Evolutionary conservation across 2,113 vertebrate species (phyloP), one percentile per base, ranked within the genome.

Genomic region (Ageneiosus marmoratus): DNA sequence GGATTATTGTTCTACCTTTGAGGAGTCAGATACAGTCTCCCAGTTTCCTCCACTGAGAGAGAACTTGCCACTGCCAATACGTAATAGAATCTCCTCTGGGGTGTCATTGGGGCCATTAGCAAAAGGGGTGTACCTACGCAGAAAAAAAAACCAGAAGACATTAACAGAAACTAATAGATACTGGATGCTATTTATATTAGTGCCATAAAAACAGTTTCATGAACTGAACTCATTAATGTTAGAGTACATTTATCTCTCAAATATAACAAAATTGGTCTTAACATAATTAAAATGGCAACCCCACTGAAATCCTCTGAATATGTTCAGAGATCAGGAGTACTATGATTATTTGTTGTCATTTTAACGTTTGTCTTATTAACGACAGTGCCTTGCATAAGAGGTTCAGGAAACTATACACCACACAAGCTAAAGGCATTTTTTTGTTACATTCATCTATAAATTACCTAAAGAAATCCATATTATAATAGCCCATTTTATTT

Each of bases 101-200:
- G 97, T 99, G 91, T 99, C 97, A 58, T 97, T 99, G 84, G 97
- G 97, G 55, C 97, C 97, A 78, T 98, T 98, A 85, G 97, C 96
- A 85, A 99, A 98, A 9, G 97, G 98, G 41, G 97, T 99, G 89
- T 96, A 98, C 85, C 98, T 98, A 37, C 3, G 79, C 29, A 81
- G 1, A 69, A 1, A 4, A 10, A 1, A 37, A 78, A 2, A 53
- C 58, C 32, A 48, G 18, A 50, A 67, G 51, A 29, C 16, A 4
- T 16, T 50, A 20, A 53, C 15, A 50, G 4, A 44, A 2, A 32
- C 29, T 22, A 80, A 48, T 1, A 1, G 2, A 74, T 48, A 56
- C 51, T 2, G 46, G 4, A 13, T 46, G 7, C n/a, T 16, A 0
- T 76, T 67, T 24, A 18, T 73, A n/a, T 4, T 50, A 24, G 41